A percentile compares a stretch with the other conserved stretches of the same genome.
Conservation (phyloP, 2,113 vertebrate genomes). For the Vimba vimba region DNA sequence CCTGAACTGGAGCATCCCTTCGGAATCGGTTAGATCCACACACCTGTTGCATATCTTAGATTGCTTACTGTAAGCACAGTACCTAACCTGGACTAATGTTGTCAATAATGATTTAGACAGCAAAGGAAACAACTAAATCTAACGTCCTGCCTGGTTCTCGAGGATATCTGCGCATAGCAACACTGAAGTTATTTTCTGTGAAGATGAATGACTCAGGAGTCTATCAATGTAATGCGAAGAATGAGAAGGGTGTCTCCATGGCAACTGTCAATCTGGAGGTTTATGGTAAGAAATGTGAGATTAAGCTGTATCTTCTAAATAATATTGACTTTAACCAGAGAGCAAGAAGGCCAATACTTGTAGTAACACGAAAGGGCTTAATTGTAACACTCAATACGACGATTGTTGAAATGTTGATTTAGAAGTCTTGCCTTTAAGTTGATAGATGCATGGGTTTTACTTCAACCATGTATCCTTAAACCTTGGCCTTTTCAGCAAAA, state of each 20-base stretch:
- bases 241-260: conserved; percentile 81
- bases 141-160: conserved; percentile 67
- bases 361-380: neutral
- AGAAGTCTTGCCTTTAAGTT: neutral
- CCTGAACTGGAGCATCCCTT: conserved; percentile 72
- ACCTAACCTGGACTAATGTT: neutral
- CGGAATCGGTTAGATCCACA: conserved; percentile 64
- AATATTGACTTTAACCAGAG: neutral
- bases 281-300: conserved; percentile 75
- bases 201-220: conserved; percentile 85
- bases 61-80: neutral
- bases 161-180: conserved; percentile 65
- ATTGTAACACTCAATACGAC: neutral
- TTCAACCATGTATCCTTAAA: neutral
- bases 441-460: neutral
- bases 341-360: neutral
- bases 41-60: conserved; percentile 9
- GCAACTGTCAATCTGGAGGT: conserved; percentile 84
- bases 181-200: conserved; percentile 80
- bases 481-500: neutral
- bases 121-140: conserved; percentile 55
- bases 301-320: neutral
- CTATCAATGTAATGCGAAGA: conserved; percentile 86
- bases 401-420: neutral
- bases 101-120: conserved; percentile 59